phyloP scores from a whole-genome alignment of 1,140 invertebrate genomes.

The Camponotus floridanus region DNA sequence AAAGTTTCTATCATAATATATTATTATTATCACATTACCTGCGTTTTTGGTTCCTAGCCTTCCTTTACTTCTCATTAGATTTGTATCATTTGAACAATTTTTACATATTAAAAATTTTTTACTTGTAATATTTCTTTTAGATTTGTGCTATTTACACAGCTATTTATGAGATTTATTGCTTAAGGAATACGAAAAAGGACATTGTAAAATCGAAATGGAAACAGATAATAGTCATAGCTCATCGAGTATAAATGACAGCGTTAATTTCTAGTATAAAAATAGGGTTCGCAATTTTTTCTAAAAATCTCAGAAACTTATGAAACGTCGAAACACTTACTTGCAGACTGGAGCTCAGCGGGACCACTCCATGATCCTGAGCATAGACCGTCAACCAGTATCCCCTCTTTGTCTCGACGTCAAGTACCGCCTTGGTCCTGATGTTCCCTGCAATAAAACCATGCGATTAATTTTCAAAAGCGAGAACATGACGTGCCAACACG shows the following conservation, averaged over 20 bases:
- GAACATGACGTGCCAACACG: not conserved
- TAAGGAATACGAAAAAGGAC: not conserved
- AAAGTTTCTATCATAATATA: no score
- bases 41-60: no score
- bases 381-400: conserved; percentile 98
- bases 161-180: not conserved
- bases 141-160: not conserved
- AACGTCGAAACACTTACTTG: conserved; percentile 87
- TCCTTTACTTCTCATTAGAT: no score
- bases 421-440: conserved; percentile 92
- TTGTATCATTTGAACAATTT: no score
- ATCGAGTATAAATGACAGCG: not conserved
- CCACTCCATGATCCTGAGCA: conserved; percentile 95
- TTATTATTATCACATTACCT: no score
- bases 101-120: no score
- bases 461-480: conserved; percentile 45
- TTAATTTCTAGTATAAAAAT: not conserved
- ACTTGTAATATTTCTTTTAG: not conserved
- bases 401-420: conserved; percentile 95
- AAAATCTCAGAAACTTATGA: not conserved
- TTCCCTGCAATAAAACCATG: conserved; percentile 89
- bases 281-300: not conserved
- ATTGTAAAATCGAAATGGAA: not conserved
- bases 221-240: not conserved
- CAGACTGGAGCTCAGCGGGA: conserved; percentile 93